Evolutionary conservation across 2,113 vertebrate genomes (phyloP).

Genomic region (Parus major): DNA sequence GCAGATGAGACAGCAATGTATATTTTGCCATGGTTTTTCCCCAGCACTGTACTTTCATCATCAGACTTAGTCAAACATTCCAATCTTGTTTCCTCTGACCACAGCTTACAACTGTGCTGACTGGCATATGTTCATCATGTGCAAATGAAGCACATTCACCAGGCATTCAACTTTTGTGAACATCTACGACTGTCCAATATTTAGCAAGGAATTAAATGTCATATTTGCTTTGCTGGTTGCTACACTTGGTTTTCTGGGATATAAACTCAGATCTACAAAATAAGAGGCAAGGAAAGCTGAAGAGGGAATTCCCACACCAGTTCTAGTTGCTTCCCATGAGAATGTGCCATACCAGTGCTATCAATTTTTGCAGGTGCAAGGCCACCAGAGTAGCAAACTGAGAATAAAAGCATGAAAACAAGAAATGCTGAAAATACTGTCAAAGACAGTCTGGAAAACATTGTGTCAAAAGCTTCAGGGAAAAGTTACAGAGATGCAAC

Average conservation of each 20-base stretch:
- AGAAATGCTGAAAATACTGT: background rate
- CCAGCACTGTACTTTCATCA: background rate
- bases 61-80: background rate
- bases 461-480: background rate
- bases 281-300: background rate
- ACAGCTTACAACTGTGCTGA: background rate
- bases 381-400: background rate
- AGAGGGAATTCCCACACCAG: background rate
- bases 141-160: background rate
- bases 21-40: background rate
- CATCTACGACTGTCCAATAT: background rate
- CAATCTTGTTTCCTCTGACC: background rate
- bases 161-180: background rate
- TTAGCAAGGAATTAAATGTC: background rate
- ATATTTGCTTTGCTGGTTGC: background rate
- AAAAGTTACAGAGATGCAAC: background rate
- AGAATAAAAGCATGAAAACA: background rate
- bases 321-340: background rate
- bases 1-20: background rate
- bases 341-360: background rate
- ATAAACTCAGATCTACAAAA: background rate
- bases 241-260: background rate
- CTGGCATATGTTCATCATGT: background rate
- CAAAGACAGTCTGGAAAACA: background rate
- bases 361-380: slow-evolving; percentile 16